Percentiles rank a stretch among this genome's conserved stretches.
phyloP scores from a whole-genome alignment of 1,140 invertebrate species.

The Hycleus phaleratus region DNA sequence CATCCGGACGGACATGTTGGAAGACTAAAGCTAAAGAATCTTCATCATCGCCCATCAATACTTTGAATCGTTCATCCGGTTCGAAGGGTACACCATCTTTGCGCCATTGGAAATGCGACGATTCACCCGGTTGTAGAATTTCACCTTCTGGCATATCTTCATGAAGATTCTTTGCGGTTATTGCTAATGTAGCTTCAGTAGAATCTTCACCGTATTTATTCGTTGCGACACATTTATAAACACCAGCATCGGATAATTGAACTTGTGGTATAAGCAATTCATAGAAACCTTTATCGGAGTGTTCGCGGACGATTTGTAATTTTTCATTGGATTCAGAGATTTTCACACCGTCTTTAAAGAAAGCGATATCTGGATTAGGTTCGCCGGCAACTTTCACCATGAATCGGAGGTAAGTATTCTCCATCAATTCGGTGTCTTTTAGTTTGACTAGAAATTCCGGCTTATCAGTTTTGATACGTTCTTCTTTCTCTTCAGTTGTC shows the following conservation, averaged over 20 bases:
- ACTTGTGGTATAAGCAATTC: slow-evolving; percentile 85
- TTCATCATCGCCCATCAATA: slow-evolving; percentile 85
- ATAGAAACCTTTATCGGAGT: slow-evolving; percentile 77
- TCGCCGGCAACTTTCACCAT: slow-evolving; percentile 84
- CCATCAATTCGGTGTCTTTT: slow-evolving; percentile 78
- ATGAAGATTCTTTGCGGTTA: slow-evolving; percentile 75
- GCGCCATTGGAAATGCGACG: slow-evolving; percentile 82
- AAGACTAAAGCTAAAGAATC: slow-evolving; percentile 87
- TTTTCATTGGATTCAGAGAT: slow-evolving; percentile 61
- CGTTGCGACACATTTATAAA: slow-evolving; percentile 77
- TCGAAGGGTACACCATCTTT: slow-evolving; percentile 84
- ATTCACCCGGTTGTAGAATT: slow-evolving; percentile 64
- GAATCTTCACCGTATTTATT: slow-evolving; percentile 76
- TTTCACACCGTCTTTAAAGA: slow-evolving; percentile 77
- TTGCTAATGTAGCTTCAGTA: slow-evolving; percentile 68
- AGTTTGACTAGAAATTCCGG: slow-evolving; percentile 75
- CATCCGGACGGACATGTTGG: slow-evolving; percentile 87
- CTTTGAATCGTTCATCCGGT: slow-evolving; percentile 89
- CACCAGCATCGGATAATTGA: slow-evolving; percentile 70
- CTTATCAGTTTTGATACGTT: slow-evolving; percentile 59
- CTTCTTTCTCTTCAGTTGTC: slow-evolving; percentile 60
- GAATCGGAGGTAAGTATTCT: slow-evolving; percentile 80
- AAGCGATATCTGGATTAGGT: slow-evolving; percentile 74
- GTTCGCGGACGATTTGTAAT: slow-evolving; percentile 64
- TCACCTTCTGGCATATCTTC: slow-evolving; percentile 59